Base-by-base conservation (phyloP, 2,797 vertebrate genomes). In the Protosalanx chinensis region DNA sequence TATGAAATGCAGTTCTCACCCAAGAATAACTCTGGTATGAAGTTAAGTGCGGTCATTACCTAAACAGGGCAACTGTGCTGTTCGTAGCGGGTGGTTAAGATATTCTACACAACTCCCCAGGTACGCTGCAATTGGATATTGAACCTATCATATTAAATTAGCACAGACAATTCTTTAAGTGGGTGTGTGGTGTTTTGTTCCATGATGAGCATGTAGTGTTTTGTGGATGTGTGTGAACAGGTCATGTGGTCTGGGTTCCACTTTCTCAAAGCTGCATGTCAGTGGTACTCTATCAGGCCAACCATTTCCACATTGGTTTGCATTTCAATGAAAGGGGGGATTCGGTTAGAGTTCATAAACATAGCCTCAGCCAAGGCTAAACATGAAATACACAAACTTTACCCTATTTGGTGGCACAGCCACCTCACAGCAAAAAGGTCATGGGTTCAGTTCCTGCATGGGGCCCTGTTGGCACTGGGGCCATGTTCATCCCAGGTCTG, bases 231-330 rank as follows among this genome's bases (percentile, higher is more conserved):
- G 86, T 85, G 86, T 84, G 90, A 91, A 89, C 88, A 85, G 90
- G 89, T 86, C 81, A 86, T 87, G 88, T 81, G 78, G 86, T 88
- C 72, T 83, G 80, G 83, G 90, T 87, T 89, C 89, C 86, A 81
- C 88, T 89, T 84, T 90, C 91, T 90, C 90, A 88, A 79, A 90
- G 84, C 87, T 90, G 83, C 91, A 90, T 89, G 91, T 91, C 91
- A 93, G 93, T 91, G 89, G 87, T 69, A 84, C 83, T 85, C 86
- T 91, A 88, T 90, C 89, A 87, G 87, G 84, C 87, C 89, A 88
- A 91, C 85, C 90, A 88, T 90, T 88, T 82, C 76, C 79, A 89
- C 90, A 76, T 86, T 88, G 88, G 86, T 88, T 86, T 77, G 78
- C 76, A 83, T 88, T 86, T 84, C 89, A 86, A 86, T 90, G 88